These are phyloP conservation scores for Ahaetulla prasina DNA, from an alignment of 2,113 vertebrate species.

Conservation along the genomic window DNA sequence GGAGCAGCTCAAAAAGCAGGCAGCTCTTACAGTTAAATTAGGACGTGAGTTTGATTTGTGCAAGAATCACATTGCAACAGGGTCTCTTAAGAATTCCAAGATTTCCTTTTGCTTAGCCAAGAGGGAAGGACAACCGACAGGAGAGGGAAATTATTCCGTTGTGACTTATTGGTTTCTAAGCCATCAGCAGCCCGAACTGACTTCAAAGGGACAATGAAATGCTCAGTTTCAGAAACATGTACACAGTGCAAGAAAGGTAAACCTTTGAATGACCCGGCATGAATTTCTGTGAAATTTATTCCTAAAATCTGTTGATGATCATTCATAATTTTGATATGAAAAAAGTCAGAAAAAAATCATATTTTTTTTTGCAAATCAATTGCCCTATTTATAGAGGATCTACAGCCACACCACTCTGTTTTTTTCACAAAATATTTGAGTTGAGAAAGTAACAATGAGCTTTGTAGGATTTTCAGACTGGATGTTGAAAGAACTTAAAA, in stretches of 20 bases:
- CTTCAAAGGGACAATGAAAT: not conserved
- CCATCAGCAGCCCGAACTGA: not conserved
- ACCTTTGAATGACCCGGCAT: not conserved
- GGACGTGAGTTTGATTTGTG: not conserved
- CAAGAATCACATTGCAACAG: not conserved
- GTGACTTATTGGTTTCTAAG: not conserved
- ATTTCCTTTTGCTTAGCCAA: not conserved
- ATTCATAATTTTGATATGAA: not conserved
- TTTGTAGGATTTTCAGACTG: not conserved
- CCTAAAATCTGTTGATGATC: not conserved
- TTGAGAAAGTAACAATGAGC: not conserved
- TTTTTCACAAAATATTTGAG: not conserved
- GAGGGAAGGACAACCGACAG: not conserved
- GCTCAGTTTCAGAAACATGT: not conserved
- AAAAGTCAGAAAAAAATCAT: not conserved
- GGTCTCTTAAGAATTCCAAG: not conserved
- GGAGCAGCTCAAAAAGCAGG: not conserved
- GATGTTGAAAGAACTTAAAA: not conserved
- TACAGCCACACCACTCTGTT: not conserved
- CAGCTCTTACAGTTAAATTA: not conserved
- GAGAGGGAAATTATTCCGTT: not conserved
- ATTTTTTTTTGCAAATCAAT: too few species aligned
- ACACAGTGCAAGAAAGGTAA: not conserved
- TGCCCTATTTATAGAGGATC: not conserved
- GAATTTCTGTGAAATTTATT: not conserved